Percentiles rank a stretch among this genome's conserved stretches.
Evolutionary conservation across 1,140 invertebrate genomes (phyloP).

Genomic region (Acromyrmex echinatior): DNA sequence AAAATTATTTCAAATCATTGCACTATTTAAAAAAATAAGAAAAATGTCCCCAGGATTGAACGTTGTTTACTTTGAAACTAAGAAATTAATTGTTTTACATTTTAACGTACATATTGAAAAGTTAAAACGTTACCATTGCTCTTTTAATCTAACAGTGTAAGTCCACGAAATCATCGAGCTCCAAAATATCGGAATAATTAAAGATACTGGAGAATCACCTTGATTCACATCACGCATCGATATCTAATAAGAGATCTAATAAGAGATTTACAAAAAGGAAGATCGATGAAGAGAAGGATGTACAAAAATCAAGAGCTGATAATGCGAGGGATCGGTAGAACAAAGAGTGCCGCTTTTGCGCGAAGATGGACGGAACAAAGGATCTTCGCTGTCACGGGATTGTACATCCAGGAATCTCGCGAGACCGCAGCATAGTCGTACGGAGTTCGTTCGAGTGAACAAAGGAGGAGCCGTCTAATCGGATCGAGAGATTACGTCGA

Average conservation of each 20-base stretch:
- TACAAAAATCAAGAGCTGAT: not conserved
- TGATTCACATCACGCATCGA: not conserved
- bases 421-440: not conserved
- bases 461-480: slow-evolving; percentile 44
- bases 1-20: no score
- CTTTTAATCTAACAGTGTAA: no score
- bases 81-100: no score
- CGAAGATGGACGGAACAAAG: slow-evolving; percentile 41
- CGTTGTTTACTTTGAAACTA: no score
- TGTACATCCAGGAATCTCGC: slow-evolving; percentile 27
- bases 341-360: slow-evolving; percentile 25
- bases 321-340: slow-evolving; percentile 27
- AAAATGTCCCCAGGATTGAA: no score
- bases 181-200: not conserved
- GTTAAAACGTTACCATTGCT: no score
- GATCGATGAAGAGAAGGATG: not conserved
- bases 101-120: no score
- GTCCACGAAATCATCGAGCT: not conserved
- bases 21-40: no score
- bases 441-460: slow-evolving; percentile 35
- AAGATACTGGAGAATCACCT: not conserved
- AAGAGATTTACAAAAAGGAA: not conserved
- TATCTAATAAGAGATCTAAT: not conserved
- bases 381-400: slow-evolving; percentile 31
- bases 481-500: slow-evolving; percentile 18